A percentile compares a stretch with the other conserved stretches of the same genome.
Conservation (phyloP, 1,140 invertebrate genomes). For the Zophobas morio region DNA sequence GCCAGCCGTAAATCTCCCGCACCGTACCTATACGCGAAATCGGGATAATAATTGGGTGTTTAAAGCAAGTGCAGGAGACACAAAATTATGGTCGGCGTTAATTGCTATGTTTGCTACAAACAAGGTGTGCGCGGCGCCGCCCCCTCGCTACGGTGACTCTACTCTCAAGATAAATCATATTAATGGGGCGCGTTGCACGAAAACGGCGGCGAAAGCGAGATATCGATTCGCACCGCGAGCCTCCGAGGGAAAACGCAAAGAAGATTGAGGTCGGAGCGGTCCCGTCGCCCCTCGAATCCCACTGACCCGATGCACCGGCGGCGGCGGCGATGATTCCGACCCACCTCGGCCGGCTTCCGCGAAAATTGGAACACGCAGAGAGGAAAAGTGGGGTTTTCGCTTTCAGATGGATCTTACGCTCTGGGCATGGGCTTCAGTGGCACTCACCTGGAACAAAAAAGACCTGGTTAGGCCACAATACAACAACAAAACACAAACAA, state of each 20-base stretch:
- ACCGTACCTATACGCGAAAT: constrained; percentile 9
- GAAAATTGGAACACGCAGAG: background rate
- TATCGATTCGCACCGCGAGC: constrained; percentile 38
- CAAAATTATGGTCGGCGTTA: constrained; percentile 38
- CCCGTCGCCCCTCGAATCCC: constrained; percentile 17
- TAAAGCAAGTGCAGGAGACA: constrained; percentile 42
- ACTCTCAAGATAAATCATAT: constrained; percentile 48
- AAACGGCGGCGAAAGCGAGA: constrained; percentile 43
- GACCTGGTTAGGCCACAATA: background rate
- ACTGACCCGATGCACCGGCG: constrained; percentile 37
- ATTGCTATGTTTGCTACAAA: constrained; percentile 48
- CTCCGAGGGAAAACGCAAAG: constrained; percentile 37
- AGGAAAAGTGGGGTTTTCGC: background rate
- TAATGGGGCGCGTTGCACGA: constrained; percentile 42
- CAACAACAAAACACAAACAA: background rate
- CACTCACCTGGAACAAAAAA: constrained; percentile 6
- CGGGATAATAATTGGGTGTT: constrained; percentile 44
- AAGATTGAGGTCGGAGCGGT: constrained; percentile 34
- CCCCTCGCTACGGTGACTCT: constrained; percentile 18
- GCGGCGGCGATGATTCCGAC: constrained; percentile 13
- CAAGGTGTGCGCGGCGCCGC: constrained; percentile 20
- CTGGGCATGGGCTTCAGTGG: background rate
- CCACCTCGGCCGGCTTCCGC: background rate
- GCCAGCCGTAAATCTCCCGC: background rate
- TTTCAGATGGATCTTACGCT: background rate